Evolutionary conservation across 2,888 invertebrate species (phyloP), one percentile per base, ranked within the genome.

Genomic region (Ochropacha duplaris): DNA sequence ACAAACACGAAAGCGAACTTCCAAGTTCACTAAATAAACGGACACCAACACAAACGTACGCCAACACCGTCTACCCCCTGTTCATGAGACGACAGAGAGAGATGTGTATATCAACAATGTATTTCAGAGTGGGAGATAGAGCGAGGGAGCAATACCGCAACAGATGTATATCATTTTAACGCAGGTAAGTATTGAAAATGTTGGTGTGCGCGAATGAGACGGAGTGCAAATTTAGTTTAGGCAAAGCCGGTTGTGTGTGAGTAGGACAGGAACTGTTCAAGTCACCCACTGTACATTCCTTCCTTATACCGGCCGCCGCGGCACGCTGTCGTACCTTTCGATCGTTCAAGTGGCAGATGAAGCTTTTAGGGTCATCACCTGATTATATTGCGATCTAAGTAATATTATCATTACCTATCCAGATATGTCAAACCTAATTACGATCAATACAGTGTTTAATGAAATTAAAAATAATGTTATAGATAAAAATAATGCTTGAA

Each of bases 281-380:
- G 92, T 92, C 88, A 91, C 92, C 90, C 91, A 88, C 88, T 89
- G 89, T 92, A 89, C 92, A 92, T 92, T 92, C 92, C 92, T 92
- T 91, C 90, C 91, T 91, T 91, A 92, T 92, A 92, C 91, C 88
- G 88, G n/a, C n/a, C n/a, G n/a, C n/a, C n/a, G n/a, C n/a, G n/a
- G 87, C 87, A 84, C 83, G 82, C 81, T 83, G 89, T 87, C 88
- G 90, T 92, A 92, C 92, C 92, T 92, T 92, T 92, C 92, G 92
- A 92, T 92, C 92, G 92, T 88, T 92, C 92, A 91, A 92, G 92
- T 92, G 92, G 92, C 92, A 91, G 92, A 92, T 92, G 92, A 92
- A 91, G 89, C 89, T 87, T 88, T 89, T 84, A 92, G 92, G 92
- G 92, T 76, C 90, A 87, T 82, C 90, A 86, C 81, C 68, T 81